phyloP scores from a whole-genome alignment of 2,113 vertebrate species.

The Salvelinus fontinalis region DNA sequence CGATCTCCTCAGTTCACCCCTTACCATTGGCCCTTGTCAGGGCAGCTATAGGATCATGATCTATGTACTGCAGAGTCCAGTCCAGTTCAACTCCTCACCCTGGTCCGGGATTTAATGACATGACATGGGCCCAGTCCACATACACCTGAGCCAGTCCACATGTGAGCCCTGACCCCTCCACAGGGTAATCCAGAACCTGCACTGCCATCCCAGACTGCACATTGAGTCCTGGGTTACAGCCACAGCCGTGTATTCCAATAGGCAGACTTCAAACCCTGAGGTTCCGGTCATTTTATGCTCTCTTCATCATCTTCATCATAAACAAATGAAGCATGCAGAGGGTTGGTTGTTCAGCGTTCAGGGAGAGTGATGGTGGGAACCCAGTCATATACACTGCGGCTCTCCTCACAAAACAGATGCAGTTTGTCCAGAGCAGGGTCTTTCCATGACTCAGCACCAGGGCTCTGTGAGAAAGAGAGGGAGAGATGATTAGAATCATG shows the following conservation, averaged over 20 bases:
- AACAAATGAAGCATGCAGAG: slow-evolving; percentile 34
- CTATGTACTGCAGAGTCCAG: slow-evolving; percentile 25
- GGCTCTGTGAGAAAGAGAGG: slow-evolving; percentile 75
- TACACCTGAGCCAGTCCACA: slow-evolving; percentile 73
- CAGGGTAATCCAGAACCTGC: slow-evolving; percentile 76
- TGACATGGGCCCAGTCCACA: slow-evolving; percentile 11
- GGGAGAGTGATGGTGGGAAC: slow-evolving; percentile 91
- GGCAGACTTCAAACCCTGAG: slow-evolving; percentile 76
- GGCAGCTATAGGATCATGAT: slow-evolving; percentile 25
- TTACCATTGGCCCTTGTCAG: background rate
- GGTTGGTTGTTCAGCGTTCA: slow-evolving; percentile 77
- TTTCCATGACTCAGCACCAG: slow-evolving; percentile 88
- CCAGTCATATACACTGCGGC: slow-evolving; percentile 90
- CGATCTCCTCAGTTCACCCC: slow-evolving; percentile 22
- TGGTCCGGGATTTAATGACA: slow-evolving; percentile 58
- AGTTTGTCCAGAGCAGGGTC: slow-evolving; percentile 89
- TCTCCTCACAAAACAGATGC: slow-evolving; percentile 89
- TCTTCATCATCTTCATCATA: slow-evolving; percentile 51
- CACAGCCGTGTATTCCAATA: slow-evolving; percentile 74
- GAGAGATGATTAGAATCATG: background rate
- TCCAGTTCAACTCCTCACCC: slow-evolving; percentile 51
- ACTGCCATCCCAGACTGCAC: slow-evolving; percentile 59
- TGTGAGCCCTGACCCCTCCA: slow-evolving; percentile 65
- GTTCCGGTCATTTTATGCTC: slow-evolving; percentile 67
- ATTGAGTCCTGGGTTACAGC: slow-evolving; percentile 43